phyloP scores from a whole-genome alignment of 53 echinoderm and acorn worm species.

The Antedon mediterranea region DNA sequence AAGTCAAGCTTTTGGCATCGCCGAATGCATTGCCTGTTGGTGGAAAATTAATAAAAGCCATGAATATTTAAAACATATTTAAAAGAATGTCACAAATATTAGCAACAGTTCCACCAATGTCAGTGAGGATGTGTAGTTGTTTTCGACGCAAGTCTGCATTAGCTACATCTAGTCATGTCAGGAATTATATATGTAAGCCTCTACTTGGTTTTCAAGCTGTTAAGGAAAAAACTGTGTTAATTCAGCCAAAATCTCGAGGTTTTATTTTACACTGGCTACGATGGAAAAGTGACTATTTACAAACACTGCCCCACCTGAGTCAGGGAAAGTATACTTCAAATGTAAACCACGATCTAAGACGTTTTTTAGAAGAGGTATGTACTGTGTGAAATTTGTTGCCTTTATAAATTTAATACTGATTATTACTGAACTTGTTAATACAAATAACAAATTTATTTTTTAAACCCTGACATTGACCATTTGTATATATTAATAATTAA shows the following conservation, averaged over 20 bases:
- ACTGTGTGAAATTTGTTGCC: too few relatives aligned
- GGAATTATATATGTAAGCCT: neutral
- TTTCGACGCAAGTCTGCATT: neutral
- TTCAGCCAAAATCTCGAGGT: conserved; percentile 10
- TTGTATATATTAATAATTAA: too few relatives aligned
- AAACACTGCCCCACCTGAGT: conserved; percentile 32
- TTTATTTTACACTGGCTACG: conserved; percentile 62
- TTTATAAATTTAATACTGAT: too few relatives aligned
- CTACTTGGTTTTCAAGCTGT: neutral
- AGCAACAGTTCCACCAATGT: neutral
- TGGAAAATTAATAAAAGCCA: neutral
- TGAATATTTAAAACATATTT: neutral
- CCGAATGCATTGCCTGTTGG: neutral
- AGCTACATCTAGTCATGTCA: too few relatives aligned
- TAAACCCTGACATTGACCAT: too few relatives aligned
- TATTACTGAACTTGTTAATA: too few relatives aligned
- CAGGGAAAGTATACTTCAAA: conserved; percentile 21
- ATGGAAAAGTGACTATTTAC: conserved; percentile 66
- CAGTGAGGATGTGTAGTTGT: neutral
- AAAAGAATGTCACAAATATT: neutral
- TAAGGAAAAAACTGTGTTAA: neutral
- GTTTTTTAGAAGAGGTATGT: conserved; percentile 91
- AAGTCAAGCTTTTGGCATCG: neutral
- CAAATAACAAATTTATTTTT: too few relatives aligned
- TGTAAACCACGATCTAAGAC: conserved; percentile 64